phyloP scores from a whole-genome alignment of 2,113 vertebrate genomes.

The Barbus barbus region DNA sequence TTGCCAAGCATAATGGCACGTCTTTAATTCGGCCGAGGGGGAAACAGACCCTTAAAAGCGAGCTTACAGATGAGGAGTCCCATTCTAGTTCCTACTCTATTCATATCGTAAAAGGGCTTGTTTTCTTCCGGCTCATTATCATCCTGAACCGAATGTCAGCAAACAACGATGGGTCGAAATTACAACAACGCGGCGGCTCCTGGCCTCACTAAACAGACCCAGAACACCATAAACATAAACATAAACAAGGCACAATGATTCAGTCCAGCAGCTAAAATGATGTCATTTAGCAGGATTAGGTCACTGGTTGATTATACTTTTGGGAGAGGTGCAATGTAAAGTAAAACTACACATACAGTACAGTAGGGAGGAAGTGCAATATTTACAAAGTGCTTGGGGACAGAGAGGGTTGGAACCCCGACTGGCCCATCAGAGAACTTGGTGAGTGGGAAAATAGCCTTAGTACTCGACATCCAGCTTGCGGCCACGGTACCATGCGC shows the following conservation, averaged over 20 bases:
- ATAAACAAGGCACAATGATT: conserved; percentile 39
- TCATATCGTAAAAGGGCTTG: conserved; percentile 67
- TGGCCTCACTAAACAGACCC: conserved; percentile 52
- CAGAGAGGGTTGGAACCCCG: neutral
- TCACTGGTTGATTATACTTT: conserved; percentile 60
- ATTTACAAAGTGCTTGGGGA: conserved; percentile 13
- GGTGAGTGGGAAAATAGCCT: conserved; percentile 25
- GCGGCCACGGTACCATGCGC: too few relatives aligned
- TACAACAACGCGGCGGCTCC: conserved; percentile 61
- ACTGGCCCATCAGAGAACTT: conserved; percentile 15
- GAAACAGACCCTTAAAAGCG: conserved; percentile 76
- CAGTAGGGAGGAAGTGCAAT: neutral
- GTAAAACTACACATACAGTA: conserved; percentile 15
- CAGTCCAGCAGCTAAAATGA: conserved; percentile 59
- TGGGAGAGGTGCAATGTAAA: conserved; percentile 46
- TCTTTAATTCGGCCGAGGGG: conserved; percentile 74
- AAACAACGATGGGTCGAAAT: conserved; percentile 68
- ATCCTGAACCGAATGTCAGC: conserved; percentile 71
- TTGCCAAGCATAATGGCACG: conserved; percentile 84
- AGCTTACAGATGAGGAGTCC: conserved; percentile 69
- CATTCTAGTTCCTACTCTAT: conserved; percentile 58
- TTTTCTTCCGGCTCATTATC: conserved; percentile 78
- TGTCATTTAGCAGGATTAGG: conserved; percentile 64
- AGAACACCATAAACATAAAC: conserved; percentile 55
- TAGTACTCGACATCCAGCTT: conserved; percentile 31